phyloP scores from a whole-genome alignment of 2,113 vertebrate species.

The Chaetodon auriga region DNA sequence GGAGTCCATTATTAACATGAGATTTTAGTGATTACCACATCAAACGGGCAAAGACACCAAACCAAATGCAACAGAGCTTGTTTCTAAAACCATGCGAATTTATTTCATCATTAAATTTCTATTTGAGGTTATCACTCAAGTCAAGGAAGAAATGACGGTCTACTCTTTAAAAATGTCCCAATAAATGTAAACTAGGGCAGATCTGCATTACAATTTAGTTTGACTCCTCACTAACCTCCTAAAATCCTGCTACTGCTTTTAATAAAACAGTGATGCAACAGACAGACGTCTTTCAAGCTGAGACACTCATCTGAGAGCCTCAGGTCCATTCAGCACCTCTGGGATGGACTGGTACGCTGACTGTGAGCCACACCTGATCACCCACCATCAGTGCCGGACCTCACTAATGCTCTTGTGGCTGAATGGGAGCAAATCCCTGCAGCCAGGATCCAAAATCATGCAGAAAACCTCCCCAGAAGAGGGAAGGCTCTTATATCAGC shows the following conservation, averaged over 20 bases:
- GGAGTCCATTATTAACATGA: neutral
- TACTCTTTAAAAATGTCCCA: neutral
- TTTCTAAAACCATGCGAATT: constrained; percentile 10
- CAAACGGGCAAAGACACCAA: constrained; percentile 14
- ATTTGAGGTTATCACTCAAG: neutral
- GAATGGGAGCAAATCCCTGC: too few species aligned
- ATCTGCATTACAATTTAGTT: neutral
- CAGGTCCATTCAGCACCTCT: too few species aligned
- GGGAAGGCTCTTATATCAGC: neutral
- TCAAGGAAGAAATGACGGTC: neutral
- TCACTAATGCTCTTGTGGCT: too few species aligned
- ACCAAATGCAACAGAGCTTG: neutral
- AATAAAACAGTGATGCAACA: neutral
- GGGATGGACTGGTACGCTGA: too few species aligned
- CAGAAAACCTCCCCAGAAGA: neutral
- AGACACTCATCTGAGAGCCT: neutral
- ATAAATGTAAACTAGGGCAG: neutral
- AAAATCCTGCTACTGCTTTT: neutral
- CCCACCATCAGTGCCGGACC: too few species aligned
- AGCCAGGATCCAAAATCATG: too few species aligned
- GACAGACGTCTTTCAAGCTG: neutral
- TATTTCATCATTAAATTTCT: neutral
- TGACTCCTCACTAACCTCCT: neutral
- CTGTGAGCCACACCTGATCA: too few species aligned
- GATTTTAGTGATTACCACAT: constrained; percentile 24